These are phyloP conservation scores for Orthonevra nobilis DNA, from an alignment of 2,888 invertebrate species.

Conservation along the genomic window DNA sequence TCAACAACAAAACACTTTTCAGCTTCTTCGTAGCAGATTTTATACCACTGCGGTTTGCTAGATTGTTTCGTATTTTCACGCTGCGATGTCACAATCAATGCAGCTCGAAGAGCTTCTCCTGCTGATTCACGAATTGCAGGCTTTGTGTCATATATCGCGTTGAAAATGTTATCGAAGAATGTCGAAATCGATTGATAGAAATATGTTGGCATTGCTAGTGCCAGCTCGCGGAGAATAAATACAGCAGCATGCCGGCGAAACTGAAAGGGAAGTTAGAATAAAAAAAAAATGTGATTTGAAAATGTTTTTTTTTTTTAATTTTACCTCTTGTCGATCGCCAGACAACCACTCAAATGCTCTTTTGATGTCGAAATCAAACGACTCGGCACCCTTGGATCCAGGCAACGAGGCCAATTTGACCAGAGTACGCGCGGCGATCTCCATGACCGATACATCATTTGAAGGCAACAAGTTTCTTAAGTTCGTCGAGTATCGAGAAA, in stretches of 20 bases:
- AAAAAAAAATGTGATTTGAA: background rate
- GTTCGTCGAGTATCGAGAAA: conserved; percentile 95
- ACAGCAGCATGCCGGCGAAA: conserved; percentile 96
- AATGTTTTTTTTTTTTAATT: background rate
- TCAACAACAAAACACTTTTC: conserved; percentile 86
- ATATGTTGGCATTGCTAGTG: conserved; percentile 97
- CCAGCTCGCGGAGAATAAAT: conserved; percentile 94
- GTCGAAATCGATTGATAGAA: conserved; percentile 97
- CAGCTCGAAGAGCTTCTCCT: conserved; percentile 96
- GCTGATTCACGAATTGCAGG: conserved; percentile 95
- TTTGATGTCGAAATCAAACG: conserved; percentile 98
- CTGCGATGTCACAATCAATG: conserved; percentile 96
- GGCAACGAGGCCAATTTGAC: conserved; percentile 94
- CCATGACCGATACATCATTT: conserved; percentile 95
- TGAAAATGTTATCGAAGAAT: conserved; percentile 96
- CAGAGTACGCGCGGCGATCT: conserved; percentile 96
- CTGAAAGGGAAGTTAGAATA: conserved; percentile 74
- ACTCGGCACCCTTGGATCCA: conserved; percentile 96
- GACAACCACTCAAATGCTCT: conserved; percentile 97
- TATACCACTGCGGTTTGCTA: conserved; percentile 94
- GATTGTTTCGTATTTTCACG: conserved; percentile 96
- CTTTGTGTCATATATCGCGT: conserved; percentile 94
- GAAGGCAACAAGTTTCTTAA: conserved; percentile 93
- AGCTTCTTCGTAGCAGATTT: conserved; percentile 95
- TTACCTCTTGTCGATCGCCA: conserved; percentile 91